These are phyloP conservation scores for Prunella strophiata DNA, from an alignment of 2,797 vertebrate species.

Conservation along the genomic window DNA sequence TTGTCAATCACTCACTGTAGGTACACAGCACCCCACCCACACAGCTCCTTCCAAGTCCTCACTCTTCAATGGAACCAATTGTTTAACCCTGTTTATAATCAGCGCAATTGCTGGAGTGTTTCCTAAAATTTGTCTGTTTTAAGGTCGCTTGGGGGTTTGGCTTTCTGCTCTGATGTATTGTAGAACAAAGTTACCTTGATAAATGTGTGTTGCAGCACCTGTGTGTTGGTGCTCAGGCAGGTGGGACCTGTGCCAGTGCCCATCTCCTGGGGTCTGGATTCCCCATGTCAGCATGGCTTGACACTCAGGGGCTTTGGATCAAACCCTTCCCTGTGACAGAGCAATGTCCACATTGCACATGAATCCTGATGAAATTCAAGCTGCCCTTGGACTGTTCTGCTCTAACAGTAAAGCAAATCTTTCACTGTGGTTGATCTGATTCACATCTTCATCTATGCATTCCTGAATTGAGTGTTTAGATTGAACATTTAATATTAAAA, in stretches of 20 bases:
- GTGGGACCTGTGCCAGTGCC: neutral
- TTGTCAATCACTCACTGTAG: neutral
- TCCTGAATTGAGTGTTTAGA: neutral
- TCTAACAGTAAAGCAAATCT: neutral
- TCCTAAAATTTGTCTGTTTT: neutral
- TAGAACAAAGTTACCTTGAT: neutral
- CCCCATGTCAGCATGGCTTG: neutral
- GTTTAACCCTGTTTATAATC: neutral
- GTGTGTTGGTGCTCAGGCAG: accelerated
- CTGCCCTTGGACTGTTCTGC: neutral
- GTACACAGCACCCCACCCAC: neutral
- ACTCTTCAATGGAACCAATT: neutral
- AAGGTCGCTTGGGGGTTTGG: neutral
- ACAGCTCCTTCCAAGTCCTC: neutral
- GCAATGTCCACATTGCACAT: neutral
- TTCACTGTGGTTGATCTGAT: neutral
- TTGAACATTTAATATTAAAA: neutral
- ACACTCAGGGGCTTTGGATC: neutral
- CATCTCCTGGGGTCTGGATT: neutral
- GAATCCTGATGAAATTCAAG: neutral
- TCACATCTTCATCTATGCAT: neutral
- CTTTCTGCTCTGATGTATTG: neutral
- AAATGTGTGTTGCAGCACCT: neutral
- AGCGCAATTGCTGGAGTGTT: neutral
- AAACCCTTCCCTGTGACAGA: neutral